Base-by-base conservation (phyloP, 2,113 vertebrate species). In the Anoplopoma fimbria region DNA sequence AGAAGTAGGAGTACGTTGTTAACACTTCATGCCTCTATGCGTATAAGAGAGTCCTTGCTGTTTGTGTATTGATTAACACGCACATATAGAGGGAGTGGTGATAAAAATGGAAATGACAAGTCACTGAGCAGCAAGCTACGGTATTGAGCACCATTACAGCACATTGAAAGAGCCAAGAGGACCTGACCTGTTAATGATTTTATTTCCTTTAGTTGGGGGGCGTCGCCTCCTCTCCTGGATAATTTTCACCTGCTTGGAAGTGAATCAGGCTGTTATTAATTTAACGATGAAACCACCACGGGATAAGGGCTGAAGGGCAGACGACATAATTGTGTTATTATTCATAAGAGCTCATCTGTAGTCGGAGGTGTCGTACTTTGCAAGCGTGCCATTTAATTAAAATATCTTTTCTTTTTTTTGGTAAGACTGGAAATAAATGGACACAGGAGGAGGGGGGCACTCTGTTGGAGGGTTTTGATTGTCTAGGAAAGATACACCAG, bases 71-170 rank as follows among this genome's bases (percentile, higher is more conserved):
- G 87, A 94, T 92, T 87, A 91, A 79, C 86, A 84, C 55, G 70
- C 90, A 82, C 60, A 87, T 79, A 80, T 49, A 74, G 40, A 85
- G 27, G 61, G 6, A 82, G 76, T 36, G 75, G 82, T 86, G 77
- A 87, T 90, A 84, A 84, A 93, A 91, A 88, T 90, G 72, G 71
- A 90, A 87, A 81, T 73, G 86, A 89, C 81, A 90, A 86, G 87
- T 45, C 81, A 88, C 29, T 92, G 87, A 92, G 71, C 88, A 88
- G 40, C 51, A 70, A 25, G 45, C 61, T 61, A 68, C 17, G 60
- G 10, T 74, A 79, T 34, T 62, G 70, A 71, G 36, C 61, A 75
- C 9, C 9, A 6, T 4, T 69, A 21, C 7, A 19, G 31, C 57
- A 17, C 51, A 51, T 0, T 27, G 9, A 40, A 79, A 80, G 29